phyloP scores from a whole-genome alignment of 2,888 invertebrate genomes.

The Danaus chrysippus region DNA sequence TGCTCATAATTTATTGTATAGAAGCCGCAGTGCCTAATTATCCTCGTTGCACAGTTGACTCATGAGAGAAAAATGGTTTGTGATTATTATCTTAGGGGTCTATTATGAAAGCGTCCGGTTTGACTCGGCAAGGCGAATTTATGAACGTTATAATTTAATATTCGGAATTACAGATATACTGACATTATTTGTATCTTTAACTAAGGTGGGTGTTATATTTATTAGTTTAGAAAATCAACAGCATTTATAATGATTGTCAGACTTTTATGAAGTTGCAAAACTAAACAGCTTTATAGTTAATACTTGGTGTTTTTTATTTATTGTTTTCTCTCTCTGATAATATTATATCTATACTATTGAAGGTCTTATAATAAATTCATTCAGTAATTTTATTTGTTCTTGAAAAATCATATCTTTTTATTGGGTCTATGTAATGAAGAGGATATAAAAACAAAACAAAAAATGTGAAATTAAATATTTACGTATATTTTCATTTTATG shows the following conservation, averaged over 20 bases:
- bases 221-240: not conserved
- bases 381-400: too few relatives aligned
- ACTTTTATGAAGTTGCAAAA: too few relatives aligned
- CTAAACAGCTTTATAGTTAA: too few relatives aligned
- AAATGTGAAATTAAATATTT: slow-evolving; percentile 72
- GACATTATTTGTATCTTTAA: not conserved
- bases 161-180: not conserved
- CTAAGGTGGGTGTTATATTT: not conserved
- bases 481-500: slow-evolving; percentile 76
- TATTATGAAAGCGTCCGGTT: slow-evolving; percentile 26
- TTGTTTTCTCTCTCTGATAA: too few relatives aligned
- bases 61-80: slow-evolving; percentile 41
- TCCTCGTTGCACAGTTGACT: slow-evolving; percentile 52
- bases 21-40: slow-evolving; percentile 68
- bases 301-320: too few relatives aligned
- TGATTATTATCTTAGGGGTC: slow-evolving; percentile 32
- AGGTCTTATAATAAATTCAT: too few relatives aligned
- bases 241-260: too few relatives aligned
- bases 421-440: not conserved
- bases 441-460: slow-evolving; percentile 41
- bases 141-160: slow-evolving; percentile 3
- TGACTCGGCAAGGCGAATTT: slow-evolving; percentile 20
- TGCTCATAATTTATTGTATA: slow-evolving; percentile 74
- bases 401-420: not conserved
- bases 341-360: too few relatives aligned